phyloP scores from a whole-genome alignment of 2,797 vertebrate genomes.

The Miichthys miiuy region DNA sequence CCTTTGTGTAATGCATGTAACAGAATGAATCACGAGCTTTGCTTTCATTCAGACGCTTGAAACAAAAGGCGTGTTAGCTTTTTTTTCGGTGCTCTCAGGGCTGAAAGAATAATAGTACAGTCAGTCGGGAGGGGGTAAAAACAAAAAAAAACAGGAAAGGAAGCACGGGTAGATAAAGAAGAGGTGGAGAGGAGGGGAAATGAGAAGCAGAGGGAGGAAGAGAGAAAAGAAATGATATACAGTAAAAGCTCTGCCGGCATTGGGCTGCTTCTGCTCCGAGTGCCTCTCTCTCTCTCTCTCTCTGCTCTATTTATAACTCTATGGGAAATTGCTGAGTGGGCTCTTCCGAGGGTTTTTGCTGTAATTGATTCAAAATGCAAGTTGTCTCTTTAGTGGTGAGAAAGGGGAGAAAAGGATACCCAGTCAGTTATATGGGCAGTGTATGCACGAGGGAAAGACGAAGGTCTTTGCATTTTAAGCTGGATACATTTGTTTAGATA shows the following conservation, averaged over 20 bases:
- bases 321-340: slow-evolving; percentile 83
- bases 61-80: slow-evolving; percentile 36
- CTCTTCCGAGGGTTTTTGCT: slow-evolving; percentile 78
- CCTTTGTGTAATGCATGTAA: slow-evolving; percentile 42
- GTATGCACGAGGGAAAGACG: slow-evolving; percentile 29
- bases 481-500: slow-evolving; percentile 39
- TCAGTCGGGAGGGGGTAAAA: not conserved
- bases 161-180: slow-evolving; percentile 41
- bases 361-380: slow-evolving; percentile 84
- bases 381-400: slow-evolving; percentile 78
- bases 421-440: slow-evolving; percentile 47
- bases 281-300: slow-evolving; percentile 50
- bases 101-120: slow-evolving; percentile 32
- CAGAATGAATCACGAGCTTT: slow-evolving; percentile 39
- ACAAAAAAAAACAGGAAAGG: not conserved
- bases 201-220: slow-evolving; percentile 30
- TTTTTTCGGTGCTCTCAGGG: slow-evolving; percentile 6
- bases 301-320: slow-evolving; percentile 82
- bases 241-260: slow-evolving; percentile 61
- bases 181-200: slow-evolving; percentile 27
- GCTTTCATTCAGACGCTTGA: slow-evolving; percentile 33
- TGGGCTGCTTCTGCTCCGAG: slow-evolving; percentile 64
- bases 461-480: slow-evolving; percentile 50
- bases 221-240: slow-evolving; percentile 59
- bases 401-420: slow-evolving; percentile 69